Conservation (phyloP, 2,113 vertebrate species). For the Callipepla squamata region DNA sequence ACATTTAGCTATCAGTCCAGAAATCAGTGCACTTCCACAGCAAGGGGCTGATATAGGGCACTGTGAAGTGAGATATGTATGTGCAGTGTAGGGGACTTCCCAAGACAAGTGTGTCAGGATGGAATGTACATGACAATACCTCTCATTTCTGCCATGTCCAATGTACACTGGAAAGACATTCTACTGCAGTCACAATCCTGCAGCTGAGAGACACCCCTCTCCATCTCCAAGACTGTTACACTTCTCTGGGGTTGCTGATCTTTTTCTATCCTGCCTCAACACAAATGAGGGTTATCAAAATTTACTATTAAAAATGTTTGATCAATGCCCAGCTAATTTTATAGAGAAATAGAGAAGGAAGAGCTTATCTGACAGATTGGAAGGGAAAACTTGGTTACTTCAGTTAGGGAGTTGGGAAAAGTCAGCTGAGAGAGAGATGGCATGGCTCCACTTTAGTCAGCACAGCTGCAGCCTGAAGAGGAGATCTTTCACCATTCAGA, state of each 20-base stretch:
- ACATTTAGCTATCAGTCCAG: background rate
- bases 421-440: background rate
- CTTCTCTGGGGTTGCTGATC: background rate
- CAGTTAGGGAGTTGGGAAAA: background rate
- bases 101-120: background rate
- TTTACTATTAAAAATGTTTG: background rate
- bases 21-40: background rate
- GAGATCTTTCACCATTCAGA: background rate
- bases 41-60: background rate
- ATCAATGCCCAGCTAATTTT: background rate
- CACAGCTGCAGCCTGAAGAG: constrained; percentile 9
- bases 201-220: background rate
- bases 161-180: accelerated
- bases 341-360: background rate
- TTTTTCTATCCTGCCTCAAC: background rate
- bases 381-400: background rate
- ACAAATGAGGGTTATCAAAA: background rate
- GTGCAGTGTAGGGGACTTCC: background rate
- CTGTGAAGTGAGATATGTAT: background rate
- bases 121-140: accelerated
- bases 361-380: background rate
- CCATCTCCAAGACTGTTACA: background rate
- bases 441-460: background rate
- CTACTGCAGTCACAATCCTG: background rate
- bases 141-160: background rate